These are phyloP conservation scores for Sebastes steindachneri DNA, from an alignment of 2,797 vertebrate genomes.

Conservation along the genomic window DNA sequence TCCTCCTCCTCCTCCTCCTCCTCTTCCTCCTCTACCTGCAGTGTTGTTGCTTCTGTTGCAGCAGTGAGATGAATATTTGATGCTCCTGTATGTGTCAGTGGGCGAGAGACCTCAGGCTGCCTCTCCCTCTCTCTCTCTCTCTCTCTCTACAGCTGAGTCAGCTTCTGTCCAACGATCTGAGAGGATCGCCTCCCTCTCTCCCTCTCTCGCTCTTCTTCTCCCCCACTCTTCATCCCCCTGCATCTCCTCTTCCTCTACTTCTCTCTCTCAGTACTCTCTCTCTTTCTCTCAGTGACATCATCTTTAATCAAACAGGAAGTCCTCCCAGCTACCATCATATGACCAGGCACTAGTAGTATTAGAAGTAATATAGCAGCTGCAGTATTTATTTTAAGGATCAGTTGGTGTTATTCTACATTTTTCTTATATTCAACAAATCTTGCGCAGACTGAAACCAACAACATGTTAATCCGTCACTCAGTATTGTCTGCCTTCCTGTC, in stretches of 20 bases:
- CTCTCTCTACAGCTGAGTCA: conserved; percentile 31
- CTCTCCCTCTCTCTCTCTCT: conserved; percentile 2
- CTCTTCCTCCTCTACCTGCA: conserved; percentile 2
- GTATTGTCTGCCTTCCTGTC: neutral
- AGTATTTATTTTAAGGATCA: neutral
- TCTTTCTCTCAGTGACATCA: neutral
- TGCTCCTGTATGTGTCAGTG: conserved; percentile 66
- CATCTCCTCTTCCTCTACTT: neutral
- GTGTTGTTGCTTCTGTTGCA: conserved; percentile 44
- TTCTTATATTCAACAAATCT: neutral
- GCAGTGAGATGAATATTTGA: conserved; percentile 76
- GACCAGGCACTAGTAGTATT: neutral
- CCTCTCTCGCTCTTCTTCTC: neutral
- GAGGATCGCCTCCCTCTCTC: neutral
- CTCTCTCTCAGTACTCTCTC: neutral
- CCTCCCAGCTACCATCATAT: neutral
- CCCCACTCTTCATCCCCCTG: neutral
- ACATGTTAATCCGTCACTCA: neutral
- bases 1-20: too few relatives aligned
- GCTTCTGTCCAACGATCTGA: conserved; percentile 32
- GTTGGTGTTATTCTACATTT: neutral
- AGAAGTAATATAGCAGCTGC: neutral
- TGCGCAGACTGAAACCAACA: neutral
- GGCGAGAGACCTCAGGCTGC: conserved; percentile 32
- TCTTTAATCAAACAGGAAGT: conserved; percentile 5